Percentiles rank a stretch among this genome's conserved stretches.
Conservation (phyloP, 35 echinoderm and acorn worm species). For the Antedon bifida region DNA sequence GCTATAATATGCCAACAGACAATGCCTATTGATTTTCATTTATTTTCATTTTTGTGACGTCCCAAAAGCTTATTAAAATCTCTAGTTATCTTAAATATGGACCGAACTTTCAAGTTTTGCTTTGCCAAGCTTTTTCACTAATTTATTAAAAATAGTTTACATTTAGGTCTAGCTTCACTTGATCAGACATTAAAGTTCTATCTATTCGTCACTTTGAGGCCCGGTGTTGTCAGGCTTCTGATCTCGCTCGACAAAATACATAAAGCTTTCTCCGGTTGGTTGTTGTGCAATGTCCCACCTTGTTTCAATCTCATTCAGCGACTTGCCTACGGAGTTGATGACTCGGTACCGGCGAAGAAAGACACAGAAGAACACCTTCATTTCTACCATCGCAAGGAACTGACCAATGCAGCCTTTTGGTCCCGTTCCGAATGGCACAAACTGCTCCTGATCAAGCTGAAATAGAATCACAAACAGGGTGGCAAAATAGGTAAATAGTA, state of each 20-base stretch:
- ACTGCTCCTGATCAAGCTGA: not conserved
- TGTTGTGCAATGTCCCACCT: not conserved
- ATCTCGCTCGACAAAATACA: not conserved
- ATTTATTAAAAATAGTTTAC: too few species aligned
- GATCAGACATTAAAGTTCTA: too few species aligned
- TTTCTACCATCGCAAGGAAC: not conserved
- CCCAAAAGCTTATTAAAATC: too few species aligned
- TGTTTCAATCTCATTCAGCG: not conserved
- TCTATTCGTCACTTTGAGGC: too few species aligned
- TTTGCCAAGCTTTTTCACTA: too few species aligned
- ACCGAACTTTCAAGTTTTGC: too few species aligned
- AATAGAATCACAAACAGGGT: not conserved
- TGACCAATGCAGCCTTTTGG: not conserved
- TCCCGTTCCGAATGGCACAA: not conserved
- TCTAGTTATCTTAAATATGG: too few species aligned
- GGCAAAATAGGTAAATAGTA: too few species aligned
- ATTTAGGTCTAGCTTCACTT: too few species aligned
- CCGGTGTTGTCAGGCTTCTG: not conserved
- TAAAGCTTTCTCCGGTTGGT: not conserved
- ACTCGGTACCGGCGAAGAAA: not conserved
- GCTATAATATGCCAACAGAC: too few species aligned
- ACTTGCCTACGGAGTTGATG: not conserved
- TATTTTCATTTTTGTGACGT: too few species aligned
- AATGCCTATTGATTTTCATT: too few species aligned
- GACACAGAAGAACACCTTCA: not conserved